These are phyloP conservation scores for Aquatica leii DNA, from an alignment of 2,888 invertebrate genomes.

Conservation along the genomic window DNA sequence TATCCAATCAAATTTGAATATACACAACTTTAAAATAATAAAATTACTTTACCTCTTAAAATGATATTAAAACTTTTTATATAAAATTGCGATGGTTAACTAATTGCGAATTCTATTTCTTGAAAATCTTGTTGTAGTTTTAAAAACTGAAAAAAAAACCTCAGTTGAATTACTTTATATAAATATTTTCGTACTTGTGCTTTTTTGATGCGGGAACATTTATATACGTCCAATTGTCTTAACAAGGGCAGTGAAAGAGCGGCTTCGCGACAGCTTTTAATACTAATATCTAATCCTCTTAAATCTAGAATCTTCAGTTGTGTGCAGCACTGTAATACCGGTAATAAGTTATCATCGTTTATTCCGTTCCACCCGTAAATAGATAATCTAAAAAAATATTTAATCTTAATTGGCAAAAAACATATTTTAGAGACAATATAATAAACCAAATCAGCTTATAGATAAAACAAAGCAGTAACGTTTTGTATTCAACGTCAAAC, in stretches of 20 bases:
- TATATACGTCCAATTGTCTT: conserved; percentile 47
- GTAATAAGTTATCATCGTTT: conserved; percentile 49
- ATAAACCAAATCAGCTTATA: too few relatives aligned
- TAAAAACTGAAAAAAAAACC: conserved; percentile 37
- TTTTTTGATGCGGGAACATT: conserved; percentile 49
- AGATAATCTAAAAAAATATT: conserved; percentile 41
- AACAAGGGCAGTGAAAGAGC: conserved; percentile 47
- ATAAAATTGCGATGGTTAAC: conserved; percentile 10
- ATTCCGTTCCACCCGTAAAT: conserved; percentile 51
- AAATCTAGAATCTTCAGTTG: conserved; percentile 47
- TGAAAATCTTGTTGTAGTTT: conserved; percentile 43
- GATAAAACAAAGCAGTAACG: too few relatives aligned
- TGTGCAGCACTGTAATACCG: conserved; percentile 48
- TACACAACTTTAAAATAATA: conserved; percentile 3
- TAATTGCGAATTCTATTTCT: conserved; percentile 40
- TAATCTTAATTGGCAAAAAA: background rate
- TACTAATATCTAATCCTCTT: conserved; percentile 48
- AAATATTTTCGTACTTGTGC: conserved; percentile 41
- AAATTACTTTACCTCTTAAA: conserved; percentile 6
- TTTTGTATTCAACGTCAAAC: too few relatives aligned
- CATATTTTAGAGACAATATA: too few relatives aligned
- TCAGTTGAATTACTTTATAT: background rate
- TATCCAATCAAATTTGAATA: background rate
- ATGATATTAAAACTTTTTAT: conserved; percentile 5
- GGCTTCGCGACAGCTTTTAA: conserved; percentile 50